A percentile compares a stretch with the other conserved stretches of the same genome.
These are phyloP conservation scores for Drosophila sturtevanti DNA, from an alignment of 1,140 invertebrate genomes.

Conservation along the genomic window DNA sequence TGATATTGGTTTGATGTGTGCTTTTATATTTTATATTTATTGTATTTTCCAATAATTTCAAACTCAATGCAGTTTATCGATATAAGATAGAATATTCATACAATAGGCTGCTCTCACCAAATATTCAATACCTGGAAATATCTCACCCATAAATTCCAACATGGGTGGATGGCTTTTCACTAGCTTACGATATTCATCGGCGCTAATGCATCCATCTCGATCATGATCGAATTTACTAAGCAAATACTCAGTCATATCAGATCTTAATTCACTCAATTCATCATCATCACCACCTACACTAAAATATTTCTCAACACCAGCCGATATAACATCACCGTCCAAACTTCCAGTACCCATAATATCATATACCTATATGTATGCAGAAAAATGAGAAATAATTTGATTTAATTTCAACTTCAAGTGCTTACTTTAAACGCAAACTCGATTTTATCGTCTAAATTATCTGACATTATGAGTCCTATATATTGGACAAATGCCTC, in stretches of 20 bases:
- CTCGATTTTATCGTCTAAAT: background rate
- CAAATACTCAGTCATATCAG: slow-evolving; percentile 16
- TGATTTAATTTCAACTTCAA: background rate
- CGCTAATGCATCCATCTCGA: slow-evolving; percentile 11
- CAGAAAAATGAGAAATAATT: background rate
- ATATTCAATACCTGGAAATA: slow-evolving; percentile 15
- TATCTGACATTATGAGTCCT: background rate
- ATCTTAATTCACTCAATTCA: background rate
- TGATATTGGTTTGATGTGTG: background rate
- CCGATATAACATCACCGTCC: background rate
- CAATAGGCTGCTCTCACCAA: slow-evolving; percentile 11
- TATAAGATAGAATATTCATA: slow-evolving; percentile 4
- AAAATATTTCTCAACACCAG: slow-evolving; percentile 17
- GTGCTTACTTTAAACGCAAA: slow-evolving; percentile 16
- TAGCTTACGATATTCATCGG: background rate
- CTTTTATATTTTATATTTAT: background rate
- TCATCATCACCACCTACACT: background rate
- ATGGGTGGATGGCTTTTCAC: slow-evolving; percentile 5
- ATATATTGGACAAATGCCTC: slow-evolving; percentile 11
- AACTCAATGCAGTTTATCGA: background rate
- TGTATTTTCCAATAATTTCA: background rate
- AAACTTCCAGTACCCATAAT: background rate
- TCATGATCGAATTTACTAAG: slow-evolving; percentile 11
- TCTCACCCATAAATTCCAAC: slow-evolving; percentile 17
- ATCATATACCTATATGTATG: slow-evolving; percentile 8